Evolutionary conservation across 2,113 vertebrate genomes (phyloP).

Genomic region (Pagrus major): DNA sequence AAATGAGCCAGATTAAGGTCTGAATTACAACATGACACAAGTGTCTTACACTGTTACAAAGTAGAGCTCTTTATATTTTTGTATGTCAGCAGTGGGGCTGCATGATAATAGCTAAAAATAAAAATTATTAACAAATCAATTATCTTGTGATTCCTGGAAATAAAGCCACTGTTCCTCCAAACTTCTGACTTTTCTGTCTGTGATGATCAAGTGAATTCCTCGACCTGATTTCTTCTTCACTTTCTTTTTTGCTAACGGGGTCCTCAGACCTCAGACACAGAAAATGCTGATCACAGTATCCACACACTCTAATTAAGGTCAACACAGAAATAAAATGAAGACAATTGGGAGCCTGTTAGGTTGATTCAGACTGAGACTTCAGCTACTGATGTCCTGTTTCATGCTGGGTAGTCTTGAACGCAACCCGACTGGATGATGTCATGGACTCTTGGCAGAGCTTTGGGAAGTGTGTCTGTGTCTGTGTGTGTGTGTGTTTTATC

Average conservation of each 20-base stretch:
- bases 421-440: slow-evolving; percentile 40
- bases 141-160: neutral
- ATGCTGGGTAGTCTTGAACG: slow-evolving; percentile 30
- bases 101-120: too few species aligned
- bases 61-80: too few species aligned
- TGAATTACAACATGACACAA: neutral
- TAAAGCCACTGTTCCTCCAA: neutral
- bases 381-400: slow-evolving; percentile 1
- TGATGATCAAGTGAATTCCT: neutral
- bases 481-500: slow-evolving; percentile 24
- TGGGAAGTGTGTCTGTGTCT: slow-evolving; percentile 24
- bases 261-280: too few species aligned
- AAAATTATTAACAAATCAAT: neutral
- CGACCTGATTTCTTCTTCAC: neutral
- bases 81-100: too few species aligned
- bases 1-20: neutral
- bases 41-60: too few species aligned
- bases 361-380: neutral
- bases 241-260: neutral
- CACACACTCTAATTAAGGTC: neutral
- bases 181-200: neutral
- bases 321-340: neutral
- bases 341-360: neutral
- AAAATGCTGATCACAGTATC: neutral
- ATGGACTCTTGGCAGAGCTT: slow-evolving; percentile 17